A percentile compares a stretch with the other conserved stretches of the same genome.
These are phyloP conservation scores for Isichthys henryi DNA, from an alignment of 2,113 vertebrate genomes.

Conservation along the genomic window DNA sequence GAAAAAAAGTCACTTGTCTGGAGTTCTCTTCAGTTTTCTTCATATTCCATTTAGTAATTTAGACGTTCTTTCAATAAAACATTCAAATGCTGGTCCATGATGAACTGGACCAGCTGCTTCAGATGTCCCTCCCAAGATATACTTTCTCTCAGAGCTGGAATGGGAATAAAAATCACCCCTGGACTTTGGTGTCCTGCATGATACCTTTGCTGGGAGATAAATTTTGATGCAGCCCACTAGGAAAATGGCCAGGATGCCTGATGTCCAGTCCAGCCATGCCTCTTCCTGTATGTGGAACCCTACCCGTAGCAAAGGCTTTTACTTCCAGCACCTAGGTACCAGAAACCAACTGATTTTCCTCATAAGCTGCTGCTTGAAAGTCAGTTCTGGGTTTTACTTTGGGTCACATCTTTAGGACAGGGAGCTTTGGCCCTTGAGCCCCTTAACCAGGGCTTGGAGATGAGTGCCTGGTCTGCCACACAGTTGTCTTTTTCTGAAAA, in stretches of 20 bases:
- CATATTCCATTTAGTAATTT: neutral
- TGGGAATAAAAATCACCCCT: neutral
- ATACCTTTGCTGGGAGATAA: neutral
- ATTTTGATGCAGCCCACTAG: neutral
- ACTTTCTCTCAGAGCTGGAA: neutral
- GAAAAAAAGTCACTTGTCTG: neutral
- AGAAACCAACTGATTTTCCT: neutral
- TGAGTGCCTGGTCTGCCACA: neutral
- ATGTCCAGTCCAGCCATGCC: neutral
- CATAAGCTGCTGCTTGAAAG: neutral
- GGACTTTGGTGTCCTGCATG: neutral
- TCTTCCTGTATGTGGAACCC: neutral
- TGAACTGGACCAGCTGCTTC: neutral
- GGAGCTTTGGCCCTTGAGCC: neutral
- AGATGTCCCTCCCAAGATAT: neutral
- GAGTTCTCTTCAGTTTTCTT: neutral
- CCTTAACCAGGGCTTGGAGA: too few relatives aligned
- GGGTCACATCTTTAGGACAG: neutral
- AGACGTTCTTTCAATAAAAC: neutral
- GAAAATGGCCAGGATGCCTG: neutral
- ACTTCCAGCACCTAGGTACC: neutral
- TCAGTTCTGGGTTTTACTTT: neutral
- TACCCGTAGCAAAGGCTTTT: neutral
- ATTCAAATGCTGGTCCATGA: neutral
- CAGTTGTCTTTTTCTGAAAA: conserved; percentile 11